These are phyloP conservation scores for Neuroscelio doddi DNA, from an alignment of 2,888 invertebrate species.

Conservation along the genomic window DNA sequence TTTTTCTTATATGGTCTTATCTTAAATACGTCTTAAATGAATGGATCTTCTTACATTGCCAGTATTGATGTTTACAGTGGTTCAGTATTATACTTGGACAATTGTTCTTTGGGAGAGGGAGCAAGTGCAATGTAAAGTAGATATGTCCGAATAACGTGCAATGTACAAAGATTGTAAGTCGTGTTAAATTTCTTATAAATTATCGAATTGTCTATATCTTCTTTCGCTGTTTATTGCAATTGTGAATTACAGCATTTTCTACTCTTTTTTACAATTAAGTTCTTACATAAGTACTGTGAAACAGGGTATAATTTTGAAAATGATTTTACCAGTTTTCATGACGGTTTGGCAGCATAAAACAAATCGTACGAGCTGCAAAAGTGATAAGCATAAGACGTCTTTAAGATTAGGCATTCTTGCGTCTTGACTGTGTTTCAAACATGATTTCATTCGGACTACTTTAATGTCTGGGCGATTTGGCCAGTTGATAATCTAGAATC, in stretches of 20 bases:
- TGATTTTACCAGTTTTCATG: constrained; percentile 9
- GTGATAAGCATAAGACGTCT: constrained; percentile 7
- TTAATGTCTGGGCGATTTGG: constrained; percentile 15
- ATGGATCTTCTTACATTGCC: constrained; percentile 34
- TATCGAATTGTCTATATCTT: neutral
- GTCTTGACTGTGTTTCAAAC: no score
- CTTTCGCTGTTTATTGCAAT: no score
- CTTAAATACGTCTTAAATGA: constrained; percentile 4
- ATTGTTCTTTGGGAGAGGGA: constrained; percentile 37
- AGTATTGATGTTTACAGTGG: constrained; percentile 39
- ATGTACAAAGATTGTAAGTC: constrained; percentile 28
- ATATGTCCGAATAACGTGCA: constrained; percentile 11
- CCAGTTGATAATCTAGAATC: constrained; percentile 16
- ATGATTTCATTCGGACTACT: constrained; percentile 1
- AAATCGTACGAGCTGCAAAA: constrained; percentile 16
- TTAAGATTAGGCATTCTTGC: constrained; percentile 2
- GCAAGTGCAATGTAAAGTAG: constrained; percentile 36
- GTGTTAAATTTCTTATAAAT: neutral
- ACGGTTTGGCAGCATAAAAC: neutral
- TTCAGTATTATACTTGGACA: constrained; percentile 47
- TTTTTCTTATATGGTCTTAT: no score
- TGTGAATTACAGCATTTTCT: neutral
- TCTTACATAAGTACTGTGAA: constrained; percentile 18
- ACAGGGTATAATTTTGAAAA: constrained; percentile 31
- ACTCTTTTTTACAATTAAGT: constrained; percentile 14